Conservation (phyloP, 2,113 vertebrate species). For the Oophaga pumilio region DNA sequence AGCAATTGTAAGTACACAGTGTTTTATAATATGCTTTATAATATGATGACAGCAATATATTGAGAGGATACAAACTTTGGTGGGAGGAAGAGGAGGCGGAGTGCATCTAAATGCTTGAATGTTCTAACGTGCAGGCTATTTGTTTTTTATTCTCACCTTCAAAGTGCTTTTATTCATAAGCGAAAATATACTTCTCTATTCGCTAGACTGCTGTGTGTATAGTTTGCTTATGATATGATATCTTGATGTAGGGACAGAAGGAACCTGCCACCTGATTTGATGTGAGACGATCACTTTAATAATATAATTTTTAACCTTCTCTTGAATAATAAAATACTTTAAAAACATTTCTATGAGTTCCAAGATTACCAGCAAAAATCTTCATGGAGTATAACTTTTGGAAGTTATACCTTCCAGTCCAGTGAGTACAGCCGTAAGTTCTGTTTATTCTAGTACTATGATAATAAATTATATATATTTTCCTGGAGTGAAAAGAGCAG, state of each 20-base stretch:
- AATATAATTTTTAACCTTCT: background rate
- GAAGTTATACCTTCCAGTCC: too few species aligned
- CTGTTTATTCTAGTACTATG: too few species aligned
- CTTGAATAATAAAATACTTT: background rate
- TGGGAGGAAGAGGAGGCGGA: too few species aligned
- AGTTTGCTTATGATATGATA: slow-evolving; percentile 9
- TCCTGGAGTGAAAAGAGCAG: too few species aligned
- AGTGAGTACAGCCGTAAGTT: too few species aligned
- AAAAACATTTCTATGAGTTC: background rate
- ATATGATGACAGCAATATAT: too few species aligned
- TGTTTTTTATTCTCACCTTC: slow-evolving; percentile 17
- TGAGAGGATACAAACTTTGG: too few species aligned
- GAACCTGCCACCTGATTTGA: too few species aligned
- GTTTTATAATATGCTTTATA: too few species aligned
- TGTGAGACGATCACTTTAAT: background rate
- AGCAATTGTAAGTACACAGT: too few species aligned
- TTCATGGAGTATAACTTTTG: too few species aligned
- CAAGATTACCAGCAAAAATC: background rate
- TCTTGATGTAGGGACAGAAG: background rate
- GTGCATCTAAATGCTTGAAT: background rate
- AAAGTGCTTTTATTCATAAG: background rate
- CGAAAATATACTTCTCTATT: background rate
- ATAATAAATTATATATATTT: too few species aligned
- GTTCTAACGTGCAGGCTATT: background rate
- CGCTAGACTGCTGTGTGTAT: background rate